These are phyloP conservation scores for Crematogaster levior DNA, from an alignment of 2,888 invertebrate genomes.

Conservation along the genomic window DNA sequence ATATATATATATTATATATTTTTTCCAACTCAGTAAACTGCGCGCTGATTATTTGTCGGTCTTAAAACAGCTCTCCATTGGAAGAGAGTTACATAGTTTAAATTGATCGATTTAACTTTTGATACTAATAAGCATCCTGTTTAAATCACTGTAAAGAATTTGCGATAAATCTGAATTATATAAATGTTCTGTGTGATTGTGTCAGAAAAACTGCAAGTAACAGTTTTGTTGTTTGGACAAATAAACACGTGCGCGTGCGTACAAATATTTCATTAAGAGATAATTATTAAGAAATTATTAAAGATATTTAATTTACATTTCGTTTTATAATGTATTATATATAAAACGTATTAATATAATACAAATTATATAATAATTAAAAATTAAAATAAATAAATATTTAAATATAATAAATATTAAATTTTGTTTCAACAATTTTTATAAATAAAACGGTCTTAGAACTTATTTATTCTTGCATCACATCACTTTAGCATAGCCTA, in stretches of 20 bases:
- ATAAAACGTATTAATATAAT: not conserved
- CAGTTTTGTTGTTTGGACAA: not conserved
- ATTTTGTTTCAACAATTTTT: not conserved
- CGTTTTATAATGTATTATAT: not conserved
- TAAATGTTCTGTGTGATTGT: not conserved
- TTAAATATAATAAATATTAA: no score
- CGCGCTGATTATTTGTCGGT: no score
- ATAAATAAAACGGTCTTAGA: not conserved
- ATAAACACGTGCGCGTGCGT: not conserved
- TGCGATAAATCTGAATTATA: no score
- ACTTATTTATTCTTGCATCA: not conserved
- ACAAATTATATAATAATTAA: not conserved
- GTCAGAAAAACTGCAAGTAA: not conserved
- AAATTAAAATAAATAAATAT: slow-evolving; percentile 3
- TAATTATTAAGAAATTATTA: not conserved
- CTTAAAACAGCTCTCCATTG: no score
- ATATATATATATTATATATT: no score
- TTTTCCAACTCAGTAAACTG: no score
- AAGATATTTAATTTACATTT: not conserved
- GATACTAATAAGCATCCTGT: no score
- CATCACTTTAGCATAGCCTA: not conserved
- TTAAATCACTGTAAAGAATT: no score
- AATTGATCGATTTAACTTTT: no score
- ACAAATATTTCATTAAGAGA: not conserved
- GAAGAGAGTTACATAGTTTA: no score